These are phyloP conservation scores for Apostichopus californicus DNA, from an alignment of 35 echinoderm and acorn worm species.

Conservation along the genomic window DNA sequence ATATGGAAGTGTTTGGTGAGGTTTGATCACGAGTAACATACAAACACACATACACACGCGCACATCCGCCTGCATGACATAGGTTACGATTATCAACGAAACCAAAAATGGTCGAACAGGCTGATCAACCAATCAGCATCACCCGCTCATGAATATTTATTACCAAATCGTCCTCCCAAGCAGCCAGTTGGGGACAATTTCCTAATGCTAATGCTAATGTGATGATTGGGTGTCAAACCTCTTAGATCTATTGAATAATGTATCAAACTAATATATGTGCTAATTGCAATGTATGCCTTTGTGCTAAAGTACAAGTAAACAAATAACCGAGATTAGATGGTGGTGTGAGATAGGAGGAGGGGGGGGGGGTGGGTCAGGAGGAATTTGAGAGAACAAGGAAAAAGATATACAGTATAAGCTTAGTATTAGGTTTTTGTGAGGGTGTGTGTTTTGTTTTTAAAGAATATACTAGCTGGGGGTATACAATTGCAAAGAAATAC, in stretches of 20 bases:
- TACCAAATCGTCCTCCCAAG: neutral
- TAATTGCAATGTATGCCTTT: neutral
- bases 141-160: too few species aligned
- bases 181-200: neutral
- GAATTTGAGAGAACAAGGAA: neutral
- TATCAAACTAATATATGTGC: neutral
- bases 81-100: too few species aligned
- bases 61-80: too few species aligned
- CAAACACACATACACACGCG: too few species aligned
- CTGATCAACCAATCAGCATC: too few species aligned
- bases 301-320: neutral
- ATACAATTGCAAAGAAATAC: neutral
- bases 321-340: neutral
- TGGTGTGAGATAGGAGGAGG: neutral
- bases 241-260: neutral
- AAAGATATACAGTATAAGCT: neutral
- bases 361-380: neutral
- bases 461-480: neutral
- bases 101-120: too few species aligned
- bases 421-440: neutral
- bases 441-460: neutral
- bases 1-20: too few species aligned
- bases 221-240: neutral
- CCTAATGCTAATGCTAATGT: neutral
- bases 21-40: too few species aligned